These are phyloP conservation scores for Lipophrys pholis DNA, from an alignment of 2,113 vertebrate genomes.

Conservation along the genomic window DNA sequence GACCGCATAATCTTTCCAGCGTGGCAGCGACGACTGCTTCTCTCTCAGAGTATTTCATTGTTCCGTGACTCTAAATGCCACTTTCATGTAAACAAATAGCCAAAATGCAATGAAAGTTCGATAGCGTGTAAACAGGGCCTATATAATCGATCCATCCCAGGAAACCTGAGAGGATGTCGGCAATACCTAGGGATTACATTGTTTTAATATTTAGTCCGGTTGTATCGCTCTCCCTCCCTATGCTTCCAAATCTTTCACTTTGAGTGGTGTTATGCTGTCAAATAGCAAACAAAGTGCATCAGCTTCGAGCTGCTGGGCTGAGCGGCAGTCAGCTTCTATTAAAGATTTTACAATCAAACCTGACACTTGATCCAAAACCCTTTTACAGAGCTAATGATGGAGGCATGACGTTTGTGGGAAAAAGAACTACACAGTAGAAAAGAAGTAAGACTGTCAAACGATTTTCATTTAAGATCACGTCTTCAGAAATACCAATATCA, in stretches of 20 bases:
- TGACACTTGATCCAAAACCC: conserved; percentile 14
- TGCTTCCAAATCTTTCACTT: background rate
- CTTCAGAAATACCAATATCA: background rate
- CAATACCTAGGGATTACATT: conserved; percentile 7
- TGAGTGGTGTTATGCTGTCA: background rate
- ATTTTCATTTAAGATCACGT: background rate
- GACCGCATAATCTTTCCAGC: too few relatives aligned
- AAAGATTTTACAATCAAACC: conserved; percentile 16
- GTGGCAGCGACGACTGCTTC: too few relatives aligned
- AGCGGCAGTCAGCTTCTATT: conserved; percentile 26
- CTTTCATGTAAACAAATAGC: too few relatives aligned
- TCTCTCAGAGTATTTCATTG: too few relatives aligned
- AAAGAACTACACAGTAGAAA: background rate
- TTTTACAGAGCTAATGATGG: background rate
- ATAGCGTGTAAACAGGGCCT: background rate
- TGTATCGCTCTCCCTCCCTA: conserved; percentile 2
- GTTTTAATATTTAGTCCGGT: conserved; percentile 1
- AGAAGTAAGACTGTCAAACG: background rate
- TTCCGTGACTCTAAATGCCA: too few relatives aligned
- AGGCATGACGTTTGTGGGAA: background rate
- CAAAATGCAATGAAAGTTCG: too few relatives aligned
- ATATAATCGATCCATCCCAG: conserved; percentile 5
- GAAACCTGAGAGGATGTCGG: conserved; percentile 3
- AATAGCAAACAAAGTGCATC: background rate
- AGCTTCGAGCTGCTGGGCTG: conserved; percentile 19